Evolutionary conservation across 2,888 invertebrate genomes (phyloP).

Genomic region (Euplexia lucipara): DNA sequence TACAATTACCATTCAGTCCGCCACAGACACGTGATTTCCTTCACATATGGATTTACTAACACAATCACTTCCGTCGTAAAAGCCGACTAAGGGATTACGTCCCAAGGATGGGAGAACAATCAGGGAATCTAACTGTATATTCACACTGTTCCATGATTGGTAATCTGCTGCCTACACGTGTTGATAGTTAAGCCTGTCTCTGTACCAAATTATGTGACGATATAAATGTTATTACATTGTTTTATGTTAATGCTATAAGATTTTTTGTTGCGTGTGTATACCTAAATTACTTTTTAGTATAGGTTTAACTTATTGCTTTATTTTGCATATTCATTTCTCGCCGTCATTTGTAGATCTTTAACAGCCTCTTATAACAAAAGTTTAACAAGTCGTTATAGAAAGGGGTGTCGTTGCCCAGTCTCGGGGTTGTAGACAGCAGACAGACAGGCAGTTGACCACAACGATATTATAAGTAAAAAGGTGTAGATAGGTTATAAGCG

Average conservation of each 20-base stretch:
- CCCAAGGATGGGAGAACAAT: conserved; percentile 22
- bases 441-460: too few relatives aligned
- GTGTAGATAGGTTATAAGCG: too few relatives aligned
- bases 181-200: background rate
- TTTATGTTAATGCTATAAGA: background rate
- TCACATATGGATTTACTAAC: conserved; percentile 2
- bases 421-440: too few relatives aligned
- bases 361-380: too few relatives aligned
- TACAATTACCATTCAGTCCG: background rate
- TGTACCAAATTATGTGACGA: background rate
- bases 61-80: conserved; percentile 27
- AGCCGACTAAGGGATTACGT: conserved; percentile 40
- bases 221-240: background rate
- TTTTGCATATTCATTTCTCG: too few relatives aligned
- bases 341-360: too few relatives aligned
- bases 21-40: conserved; percentile 9
- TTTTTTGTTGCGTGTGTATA: background rate
- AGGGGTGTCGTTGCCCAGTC: too few relatives aligned
- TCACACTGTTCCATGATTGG: conserved; percentile 27
- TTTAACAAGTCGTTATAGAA: too few relatives aligned
- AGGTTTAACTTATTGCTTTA: background rate
- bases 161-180: conserved; percentile 30
- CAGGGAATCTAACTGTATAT: conserved; percentile 29
- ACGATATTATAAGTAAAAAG: too few relatives aligned
- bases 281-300: background rate